phyloP scores from a whole-genome alignment of 92 coral and sea anemone genomes.

The Porites divaricata region DNA sequence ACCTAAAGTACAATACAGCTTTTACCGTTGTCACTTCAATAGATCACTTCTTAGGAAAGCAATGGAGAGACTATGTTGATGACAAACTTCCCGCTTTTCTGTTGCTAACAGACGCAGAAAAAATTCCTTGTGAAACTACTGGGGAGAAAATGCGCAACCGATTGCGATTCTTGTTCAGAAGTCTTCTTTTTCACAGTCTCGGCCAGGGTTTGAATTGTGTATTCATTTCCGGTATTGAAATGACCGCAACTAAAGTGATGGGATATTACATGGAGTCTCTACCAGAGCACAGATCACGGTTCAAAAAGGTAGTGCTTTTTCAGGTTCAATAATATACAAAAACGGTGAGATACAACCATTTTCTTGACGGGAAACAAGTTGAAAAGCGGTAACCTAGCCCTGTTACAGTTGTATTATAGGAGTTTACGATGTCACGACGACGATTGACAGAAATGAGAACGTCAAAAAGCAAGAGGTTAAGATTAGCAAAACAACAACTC shows the following conservation, averaged over 20 bases:
- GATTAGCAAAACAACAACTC: too few relatives aligned
- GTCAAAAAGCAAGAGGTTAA: too few relatives aligned
- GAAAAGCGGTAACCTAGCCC: too few relatives aligned
- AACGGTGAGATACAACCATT: too few relatives aligned
- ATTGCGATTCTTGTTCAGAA: slow-evolving; percentile 19
- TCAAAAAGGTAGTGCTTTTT: slow-evolving; percentile 4
- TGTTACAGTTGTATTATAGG: too few relatives aligned
- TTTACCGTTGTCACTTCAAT: slow-evolving; percentile 42
- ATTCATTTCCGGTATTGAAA: slow-evolving; percentile 55
- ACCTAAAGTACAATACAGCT: slow-evolving; percentile 46
- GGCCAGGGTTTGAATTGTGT: slow-evolving; percentile 60
- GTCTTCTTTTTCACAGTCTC: slow-evolving; percentile 46
- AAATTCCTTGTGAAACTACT: neutral
- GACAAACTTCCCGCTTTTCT: slow-evolving; percentile 59
- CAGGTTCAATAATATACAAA: too few relatives aligned
- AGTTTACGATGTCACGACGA: too few relatives aligned
- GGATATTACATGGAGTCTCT: slow-evolving; percentile 33
- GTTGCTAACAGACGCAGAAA: slow-evolving; percentile 65
- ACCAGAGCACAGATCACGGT: slow-evolving; percentile 1
- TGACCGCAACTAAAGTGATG: slow-evolving; percentile 43
- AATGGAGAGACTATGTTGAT: slow-evolving; percentile 37
- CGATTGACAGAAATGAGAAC: too few relatives aligned
- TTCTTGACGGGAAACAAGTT: too few relatives aligned
- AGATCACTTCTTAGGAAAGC: slow-evolving; percentile 33
- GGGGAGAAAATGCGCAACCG: neutral